Conservation (phyloP, 2,797 vertebrate species). For the Luscinia luscinia region DNA sequence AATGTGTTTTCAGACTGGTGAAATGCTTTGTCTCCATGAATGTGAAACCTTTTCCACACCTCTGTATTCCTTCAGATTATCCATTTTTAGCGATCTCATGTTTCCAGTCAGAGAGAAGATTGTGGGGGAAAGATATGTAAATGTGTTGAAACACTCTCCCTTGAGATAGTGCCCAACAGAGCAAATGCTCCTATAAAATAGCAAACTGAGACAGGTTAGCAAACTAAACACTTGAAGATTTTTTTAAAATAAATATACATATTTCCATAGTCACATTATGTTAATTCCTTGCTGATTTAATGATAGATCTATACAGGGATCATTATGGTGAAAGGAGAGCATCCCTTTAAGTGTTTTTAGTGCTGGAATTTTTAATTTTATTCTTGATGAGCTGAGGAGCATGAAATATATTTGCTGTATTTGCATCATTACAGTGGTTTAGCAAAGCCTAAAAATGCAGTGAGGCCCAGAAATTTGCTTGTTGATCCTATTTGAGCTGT, state of each 20-base stretch:
- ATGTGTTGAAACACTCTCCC: neutral
- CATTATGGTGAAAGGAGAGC: neutral
- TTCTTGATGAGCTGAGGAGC: neutral
- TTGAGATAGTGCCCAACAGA: neutral
- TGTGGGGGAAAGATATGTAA: neutral
- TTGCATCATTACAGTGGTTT: neutral
- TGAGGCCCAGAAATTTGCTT: neutral
- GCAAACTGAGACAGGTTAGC: neutral
- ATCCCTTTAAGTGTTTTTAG: neutral
- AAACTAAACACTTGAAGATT: neutral
- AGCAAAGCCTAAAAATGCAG: neutral
- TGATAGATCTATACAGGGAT: neutral
- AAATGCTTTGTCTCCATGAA: neutral
- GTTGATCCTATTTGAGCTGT: neutral
- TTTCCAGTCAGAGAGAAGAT: neutral
- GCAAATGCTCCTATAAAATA: neutral
- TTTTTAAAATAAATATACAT: neutral
- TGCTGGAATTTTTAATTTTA: neutral
- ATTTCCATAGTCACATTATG: neutral
- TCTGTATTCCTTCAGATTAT: neutral
- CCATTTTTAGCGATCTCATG: neutral
- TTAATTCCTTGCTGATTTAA: neutral
- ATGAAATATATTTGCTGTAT: neutral
- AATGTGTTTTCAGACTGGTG: neutral
- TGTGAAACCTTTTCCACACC: neutral